Evolutionary conservation across 2,797 vertebrate genomes (phyloP).

Genomic region (Mus caroli): DNA sequence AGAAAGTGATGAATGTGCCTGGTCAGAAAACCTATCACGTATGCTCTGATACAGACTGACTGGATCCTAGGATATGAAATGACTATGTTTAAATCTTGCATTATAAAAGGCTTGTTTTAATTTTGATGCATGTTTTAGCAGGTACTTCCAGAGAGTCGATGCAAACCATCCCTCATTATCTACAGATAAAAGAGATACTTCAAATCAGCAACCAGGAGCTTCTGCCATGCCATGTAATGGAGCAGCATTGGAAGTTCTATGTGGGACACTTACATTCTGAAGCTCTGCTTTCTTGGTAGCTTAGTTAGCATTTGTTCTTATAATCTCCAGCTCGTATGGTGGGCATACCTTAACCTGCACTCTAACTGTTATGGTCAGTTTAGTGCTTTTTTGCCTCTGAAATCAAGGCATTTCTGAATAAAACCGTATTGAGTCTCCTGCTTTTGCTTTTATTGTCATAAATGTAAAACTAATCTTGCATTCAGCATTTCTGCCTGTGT

Average conservation of each 20-base stretch:
- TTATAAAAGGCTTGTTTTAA: conserved; percentile 38
- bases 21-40: not conserved
- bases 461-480: conserved; percentile 49
- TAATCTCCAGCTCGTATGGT: conserved; percentile 12
- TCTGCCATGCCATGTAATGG: conserved; percentile 90
- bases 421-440: conserved; percentile 16
- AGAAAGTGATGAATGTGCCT: conserved; percentile 12
- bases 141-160: conserved; percentile 74
- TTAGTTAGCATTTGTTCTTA: conserved; percentile 56
- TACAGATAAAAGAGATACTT: conserved; percentile 88
- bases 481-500: not conserved
- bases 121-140: conserved; percentile 82
- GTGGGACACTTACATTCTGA: conserved; percentile 87
- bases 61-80: conserved; percentile 31
- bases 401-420: conserved; percentile 75
- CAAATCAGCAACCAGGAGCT: conserved; percentile 91
- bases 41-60: not conserved
- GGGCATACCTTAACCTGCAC: not conserved
- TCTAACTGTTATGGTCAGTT: not conserved
- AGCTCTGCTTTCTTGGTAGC: conserved; percentile 9
- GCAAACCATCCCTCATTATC: conserved; percentile 81
- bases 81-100: conserved; percentile 46
- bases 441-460: conserved; percentile 61
- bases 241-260: conserved; percentile 92
- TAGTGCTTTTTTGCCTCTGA: conserved; percentile 50